Evolutionary conservation across 1,140 invertebrate species (phyloP).

Genomic region (Drosophila hydei): DNA sequence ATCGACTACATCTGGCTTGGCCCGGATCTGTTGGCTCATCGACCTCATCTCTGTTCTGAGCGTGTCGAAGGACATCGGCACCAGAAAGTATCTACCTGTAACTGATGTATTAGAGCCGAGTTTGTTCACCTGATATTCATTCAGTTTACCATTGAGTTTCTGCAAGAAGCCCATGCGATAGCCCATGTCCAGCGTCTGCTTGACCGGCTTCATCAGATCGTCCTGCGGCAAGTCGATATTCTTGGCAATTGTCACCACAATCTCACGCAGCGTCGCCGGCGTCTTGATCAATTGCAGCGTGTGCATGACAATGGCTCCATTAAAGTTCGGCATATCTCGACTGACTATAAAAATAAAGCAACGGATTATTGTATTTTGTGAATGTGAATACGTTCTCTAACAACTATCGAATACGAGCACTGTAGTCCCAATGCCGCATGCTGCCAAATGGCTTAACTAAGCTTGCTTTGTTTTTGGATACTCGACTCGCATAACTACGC

Average conservation of each 20-base stretch:
- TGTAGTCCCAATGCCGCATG: neutral
- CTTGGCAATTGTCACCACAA: constrained; percentile 51
- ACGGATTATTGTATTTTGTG: neutral
- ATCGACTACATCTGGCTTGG: neutral
- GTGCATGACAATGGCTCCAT: constrained; percentile 68
- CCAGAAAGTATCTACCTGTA: constrained; percentile 56
- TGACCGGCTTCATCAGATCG: constrained; percentile 53
- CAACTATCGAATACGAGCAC: constrained; percentile 18
- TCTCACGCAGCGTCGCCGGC: constrained; percentile 61
- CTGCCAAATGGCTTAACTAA: neutral
- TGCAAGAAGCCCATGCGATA: constrained; percentile 56
- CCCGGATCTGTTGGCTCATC: neutral
- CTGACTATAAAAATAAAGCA: neutral
- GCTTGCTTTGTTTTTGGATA: constrained; percentile 8
- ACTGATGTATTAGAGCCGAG: neutral
- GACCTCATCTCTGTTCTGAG: constrained; percentile 35
- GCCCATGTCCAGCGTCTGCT: constrained; percentile 60
- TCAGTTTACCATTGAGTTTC: constrained; percentile 47
- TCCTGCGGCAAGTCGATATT: constrained; percentile 51
- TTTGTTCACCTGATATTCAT: neutral
- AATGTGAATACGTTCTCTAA: constrained; percentile 3
- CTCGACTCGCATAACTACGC: no score
- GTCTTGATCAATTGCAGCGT: constrained; percentile 48
- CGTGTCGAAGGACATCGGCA: constrained; percentile 47
- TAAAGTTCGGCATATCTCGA: constrained; percentile 62